Evolutionary conservation across 2,797 vertebrate species (phyloP).

Genomic region (Lutjanus argentimaculatus): DNA sequence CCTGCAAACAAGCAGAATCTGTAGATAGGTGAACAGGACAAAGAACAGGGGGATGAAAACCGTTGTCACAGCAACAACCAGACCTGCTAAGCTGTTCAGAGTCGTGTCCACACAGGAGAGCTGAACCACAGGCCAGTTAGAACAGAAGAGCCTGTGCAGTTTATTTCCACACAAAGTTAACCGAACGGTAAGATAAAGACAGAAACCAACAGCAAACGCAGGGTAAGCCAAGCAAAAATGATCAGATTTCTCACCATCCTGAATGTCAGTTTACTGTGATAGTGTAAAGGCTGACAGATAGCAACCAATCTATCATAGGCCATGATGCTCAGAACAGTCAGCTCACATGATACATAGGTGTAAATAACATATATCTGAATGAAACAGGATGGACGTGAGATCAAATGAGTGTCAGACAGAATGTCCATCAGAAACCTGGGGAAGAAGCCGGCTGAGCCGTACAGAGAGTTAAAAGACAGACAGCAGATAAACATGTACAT

Average conservation of each 20-base stretch:
- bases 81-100: background rate
- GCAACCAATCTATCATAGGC: slow-evolving; percentile 68
- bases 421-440: no score
- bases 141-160: slow-evolving; percentile 13
- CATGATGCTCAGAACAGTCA: slow-evolving; percentile 52
- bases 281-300: slow-evolving; percentile 63
- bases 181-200: background rate
- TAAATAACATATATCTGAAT: slow-evolving; percentile 21
- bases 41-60: slow-evolving; percentile 9
- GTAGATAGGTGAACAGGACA: slow-evolving; percentile 26
- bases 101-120: slow-evolving; percentile 39
- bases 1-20: slow-evolving; percentile 29
- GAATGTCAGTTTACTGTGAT: slow-evolving; percentile 54
- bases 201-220: background rate
- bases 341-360: slow-evolving; percentile 41
- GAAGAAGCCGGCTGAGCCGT: no score
- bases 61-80: fast-evolving
- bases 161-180: slow-evolving; percentile 23
- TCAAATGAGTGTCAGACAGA: no score
- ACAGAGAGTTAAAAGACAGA: no score
- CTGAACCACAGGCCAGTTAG: slow-evolving; percentile 27
- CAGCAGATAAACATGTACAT: no score
- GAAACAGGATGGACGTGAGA: no score
- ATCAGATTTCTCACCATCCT: background rate
- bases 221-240: slow-evolving; percentile 14